phyloP scores from a whole-genome alignment of 2,797 vertebrate species.

The Megaceryle alcyon region DNA sequence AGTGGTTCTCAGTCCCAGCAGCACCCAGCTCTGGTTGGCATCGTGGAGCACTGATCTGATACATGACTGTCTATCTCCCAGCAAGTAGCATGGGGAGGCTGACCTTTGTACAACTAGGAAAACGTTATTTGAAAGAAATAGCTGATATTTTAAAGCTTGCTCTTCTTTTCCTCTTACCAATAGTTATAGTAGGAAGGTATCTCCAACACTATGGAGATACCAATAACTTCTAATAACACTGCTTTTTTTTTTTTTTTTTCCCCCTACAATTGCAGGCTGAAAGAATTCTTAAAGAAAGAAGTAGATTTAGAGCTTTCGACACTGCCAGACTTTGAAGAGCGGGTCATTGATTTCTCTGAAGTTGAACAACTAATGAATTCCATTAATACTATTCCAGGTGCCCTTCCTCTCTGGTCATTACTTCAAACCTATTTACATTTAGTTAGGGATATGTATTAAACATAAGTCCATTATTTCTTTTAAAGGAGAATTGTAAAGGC shows the following conservation, averaged over 20 bases:
- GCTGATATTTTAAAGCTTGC: background rate
- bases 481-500: background rate
- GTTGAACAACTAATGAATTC: conserved; percentile 92
- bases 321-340: conserved; percentile 82
- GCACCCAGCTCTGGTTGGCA: background rate
- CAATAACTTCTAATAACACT: background rate
- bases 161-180: background rate
- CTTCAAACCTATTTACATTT: conserved; percentile 50
- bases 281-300: conserved; percentile 85
- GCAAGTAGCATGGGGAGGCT: background rate
- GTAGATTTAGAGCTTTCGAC: conserved; percentile 82
- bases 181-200: background rate
- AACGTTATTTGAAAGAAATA: background rate
- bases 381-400: conserved; percentile 90
- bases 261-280: conserved; percentile 77
- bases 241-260: rapidly evolving
- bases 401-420: background rate
- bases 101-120: background rate
- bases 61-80: rapidly evolving
- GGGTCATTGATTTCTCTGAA: conserved; percentile 85
- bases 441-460: background rate
- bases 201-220: background rate
- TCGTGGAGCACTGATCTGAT: background rate
- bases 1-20: background rate
- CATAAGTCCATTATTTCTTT: background rate